A percentile compares a stretch with the other conserved stretches of the same genome.
Conservation (phyloP, 2,113 vertebrate genomes). For the Dicentrarchus labrax region DNA sequence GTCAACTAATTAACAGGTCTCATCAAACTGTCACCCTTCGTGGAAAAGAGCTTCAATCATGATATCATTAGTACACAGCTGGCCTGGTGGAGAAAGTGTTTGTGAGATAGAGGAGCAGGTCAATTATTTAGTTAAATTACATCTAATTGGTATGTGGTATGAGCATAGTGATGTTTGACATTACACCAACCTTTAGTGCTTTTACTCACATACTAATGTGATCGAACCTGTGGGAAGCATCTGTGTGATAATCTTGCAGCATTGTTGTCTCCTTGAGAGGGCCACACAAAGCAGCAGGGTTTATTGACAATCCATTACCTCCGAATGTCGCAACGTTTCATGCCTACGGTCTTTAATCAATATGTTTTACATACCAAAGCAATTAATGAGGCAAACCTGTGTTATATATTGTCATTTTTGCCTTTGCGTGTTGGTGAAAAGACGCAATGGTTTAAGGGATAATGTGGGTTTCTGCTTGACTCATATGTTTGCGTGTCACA, state of each 20-base stretch:
- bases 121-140: neutral
- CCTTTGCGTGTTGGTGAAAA: neutral
- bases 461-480: neutral
- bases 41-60: constrained; percentile 25
- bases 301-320: constrained; percentile 47
- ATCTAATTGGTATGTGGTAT: constrained; percentile 14
- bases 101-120: neutral
- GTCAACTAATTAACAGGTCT: constrained; percentile 39
- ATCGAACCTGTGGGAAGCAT: neutral
- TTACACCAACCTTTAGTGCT: constrained; percentile 5
- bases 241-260: constrained; percentile 35
- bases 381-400: constrained; percentile 32
- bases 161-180: constrained; percentile 6
- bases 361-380: constrained; percentile 21
- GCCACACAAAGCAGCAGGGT: constrained; percentile 22
- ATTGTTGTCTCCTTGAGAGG: constrained; percentile 26
- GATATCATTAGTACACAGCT: constrained; percentile 16
- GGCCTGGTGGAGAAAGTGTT: neutral
- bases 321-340: constrained; percentile 53
- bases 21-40: constrained; percentile 31
- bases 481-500: neutral
- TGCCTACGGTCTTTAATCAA: constrained; percentile 41
- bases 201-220: neutral
- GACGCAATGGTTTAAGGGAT: neutral
- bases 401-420: constrained; percentile 12